A percentile compares a stretch with the other conserved stretches of the same genome.
Evolutionary conservation across 2,888 invertebrate species (phyloP).

Genomic region (Amblyteles armatorius): DNA sequence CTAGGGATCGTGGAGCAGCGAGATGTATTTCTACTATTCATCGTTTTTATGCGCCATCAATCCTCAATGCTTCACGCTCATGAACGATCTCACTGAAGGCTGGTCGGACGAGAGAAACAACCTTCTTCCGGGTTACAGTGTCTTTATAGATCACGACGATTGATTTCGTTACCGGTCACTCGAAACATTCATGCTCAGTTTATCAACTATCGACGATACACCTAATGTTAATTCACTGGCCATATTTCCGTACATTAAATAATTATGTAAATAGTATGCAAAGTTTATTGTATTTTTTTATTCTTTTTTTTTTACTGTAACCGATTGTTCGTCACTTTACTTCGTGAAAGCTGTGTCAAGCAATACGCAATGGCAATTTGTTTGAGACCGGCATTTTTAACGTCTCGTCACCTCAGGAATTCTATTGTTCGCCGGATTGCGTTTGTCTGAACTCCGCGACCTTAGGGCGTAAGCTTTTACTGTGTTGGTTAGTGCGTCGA

Average conservation of each 20-base stretch:
- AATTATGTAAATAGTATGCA: slow-evolving; percentile 13
- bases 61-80: slow-evolving; percentile 69
- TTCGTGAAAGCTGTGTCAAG: slow-evolving; percentile 7
- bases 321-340: slow-evolving; percentile 10
- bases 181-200: background rate
- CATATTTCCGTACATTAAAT: slow-evolving; percentile 1
- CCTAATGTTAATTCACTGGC: background rate
- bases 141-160: slow-evolving; percentile 67
- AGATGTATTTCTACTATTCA: slow-evolving; percentile 61
- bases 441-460: background rate
- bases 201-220: slow-evolving; percentile 1
- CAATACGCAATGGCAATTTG: background rate
- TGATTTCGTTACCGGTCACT: slow-evolving; percentile 2
- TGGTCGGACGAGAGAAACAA: slow-evolving; percentile 16
- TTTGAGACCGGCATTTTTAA: slow-evolving; percentile 5
- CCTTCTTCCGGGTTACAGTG: slow-evolving; percentile 53
- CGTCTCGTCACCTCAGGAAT: background rate
- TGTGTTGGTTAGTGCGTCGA: no score
- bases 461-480: background rate
- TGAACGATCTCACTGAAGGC: slow-evolving; percentile 37
- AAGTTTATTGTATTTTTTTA: background rate
- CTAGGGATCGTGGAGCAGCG: slow-evolving; percentile 77
- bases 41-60: slow-evolving; percentile 22
- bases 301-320: background rate
- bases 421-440: background rate